phyloP scores from a whole-genome alignment of 2,888 invertebrate species.

The Caenorhabditis afra region DNA sequence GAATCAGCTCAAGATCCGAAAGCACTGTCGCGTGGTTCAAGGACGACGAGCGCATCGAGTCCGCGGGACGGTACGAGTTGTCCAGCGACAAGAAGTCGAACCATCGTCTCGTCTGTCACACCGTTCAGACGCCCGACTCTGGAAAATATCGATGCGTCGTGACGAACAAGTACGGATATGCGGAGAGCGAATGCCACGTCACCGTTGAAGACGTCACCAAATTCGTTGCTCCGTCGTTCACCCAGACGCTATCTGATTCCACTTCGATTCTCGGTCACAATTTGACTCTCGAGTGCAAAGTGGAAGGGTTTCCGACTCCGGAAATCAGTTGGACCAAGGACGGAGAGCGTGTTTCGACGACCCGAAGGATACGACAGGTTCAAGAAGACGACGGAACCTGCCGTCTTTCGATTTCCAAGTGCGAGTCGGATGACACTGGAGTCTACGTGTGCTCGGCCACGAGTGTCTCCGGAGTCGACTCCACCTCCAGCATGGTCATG shows the following conservation, averaged over 20 bases:
- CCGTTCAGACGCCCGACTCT: constrained; percentile 73
- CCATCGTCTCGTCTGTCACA: constrained; percentile 64
- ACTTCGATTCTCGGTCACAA: constrained; percentile 69
- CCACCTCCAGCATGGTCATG: constrained; percentile 73
- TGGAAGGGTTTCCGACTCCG: constrained; percentile 81
- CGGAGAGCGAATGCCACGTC: constrained; percentile 64
- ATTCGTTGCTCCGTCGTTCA: constrained; percentile 66
- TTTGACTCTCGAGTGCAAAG: constrained; percentile 80
- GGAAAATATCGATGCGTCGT: constrained; percentile 81
- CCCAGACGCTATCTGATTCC: constrained; percentile 54
- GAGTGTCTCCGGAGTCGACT: constrained; percentile 68
- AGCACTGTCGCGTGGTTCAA: constrained; percentile 62
- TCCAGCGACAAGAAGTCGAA: constrained; percentile 55
- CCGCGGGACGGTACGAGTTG: constrained; percentile 67
- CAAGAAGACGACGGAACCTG: constrained; percentile 72
- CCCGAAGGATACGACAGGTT: constrained; percentile 63
- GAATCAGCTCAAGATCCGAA: constrained; percentile 61
- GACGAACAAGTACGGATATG: constrained; percentile 76
- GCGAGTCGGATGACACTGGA: constrained; percentile 73
- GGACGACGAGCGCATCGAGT: constrained; percentile 60
- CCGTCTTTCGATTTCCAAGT: constrained; percentile 64
- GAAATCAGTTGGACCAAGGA: constrained; percentile 77
- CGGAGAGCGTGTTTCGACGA: constrained; percentile 71
- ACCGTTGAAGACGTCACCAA: constrained; percentile 65
- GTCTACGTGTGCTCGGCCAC: constrained; percentile 71